Percentiles rank a stretch among this genome's conserved stretches.
Evolutionary conservation across 2,888 invertebrate species (phyloP).

Genomic region (Heteromyza rotundicornis): DNA sequence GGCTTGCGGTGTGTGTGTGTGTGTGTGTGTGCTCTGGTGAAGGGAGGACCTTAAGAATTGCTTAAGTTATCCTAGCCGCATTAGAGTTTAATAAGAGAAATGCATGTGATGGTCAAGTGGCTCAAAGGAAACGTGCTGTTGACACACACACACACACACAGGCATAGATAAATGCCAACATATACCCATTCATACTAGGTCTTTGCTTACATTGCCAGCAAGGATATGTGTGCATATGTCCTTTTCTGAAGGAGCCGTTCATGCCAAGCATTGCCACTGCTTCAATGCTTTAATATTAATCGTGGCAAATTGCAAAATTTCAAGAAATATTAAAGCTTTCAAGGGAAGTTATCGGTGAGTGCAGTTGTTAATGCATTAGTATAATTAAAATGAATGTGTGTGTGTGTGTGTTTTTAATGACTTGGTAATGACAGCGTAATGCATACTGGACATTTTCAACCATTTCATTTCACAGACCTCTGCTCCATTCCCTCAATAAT

Average conservation of each 20-base stretch:
- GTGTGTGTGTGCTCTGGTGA: conserved; percentile 34
- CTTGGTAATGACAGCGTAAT: no score
- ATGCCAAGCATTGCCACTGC: neutral
- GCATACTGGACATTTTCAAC: no score
- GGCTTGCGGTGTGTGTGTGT: no score
- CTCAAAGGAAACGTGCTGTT: conserved; percentile 16
- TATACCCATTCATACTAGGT: neutral
- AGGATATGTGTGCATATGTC: neutral
- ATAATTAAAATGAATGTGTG: no score
- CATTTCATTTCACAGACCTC: no score
- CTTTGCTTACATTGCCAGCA: neutral
- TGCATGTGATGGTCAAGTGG: conserved; percentile 49
- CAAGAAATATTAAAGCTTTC: neutral
- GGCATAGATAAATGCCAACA: neutral
- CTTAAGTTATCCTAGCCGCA: neutral
- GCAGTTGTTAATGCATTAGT: no score
- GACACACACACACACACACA: conserved; percentile 1
- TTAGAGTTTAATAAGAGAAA: conserved; percentile 25
- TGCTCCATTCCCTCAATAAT: no score
- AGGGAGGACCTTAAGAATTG: conserved; percentile 1
- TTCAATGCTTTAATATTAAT: neutral
- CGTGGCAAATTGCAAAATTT: neutral
- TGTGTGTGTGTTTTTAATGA: no score
- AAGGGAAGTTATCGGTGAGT: no score
- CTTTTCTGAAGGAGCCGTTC: neutral